Percentiles rank a stretch among this genome's conserved stretches.
Conservation (phyloP, 1,140 invertebrate species). For the Bradynema listronoti region DNA sequence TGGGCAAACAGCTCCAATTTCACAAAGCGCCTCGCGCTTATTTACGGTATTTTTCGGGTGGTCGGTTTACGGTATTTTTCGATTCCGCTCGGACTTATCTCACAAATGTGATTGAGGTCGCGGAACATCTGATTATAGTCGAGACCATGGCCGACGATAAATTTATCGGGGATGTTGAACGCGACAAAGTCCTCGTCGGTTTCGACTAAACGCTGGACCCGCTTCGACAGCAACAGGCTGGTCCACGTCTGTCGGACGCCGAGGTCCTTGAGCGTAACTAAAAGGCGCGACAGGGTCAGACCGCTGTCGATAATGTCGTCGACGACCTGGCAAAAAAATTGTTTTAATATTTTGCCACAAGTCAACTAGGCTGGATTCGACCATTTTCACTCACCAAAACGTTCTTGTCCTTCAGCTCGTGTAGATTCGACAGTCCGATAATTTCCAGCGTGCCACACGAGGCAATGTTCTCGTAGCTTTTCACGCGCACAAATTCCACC, state of each 20-base stretch:
- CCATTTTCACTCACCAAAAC: slow-evolving; percentile 50
- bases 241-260: slow-evolving; percentile 58
- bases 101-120: slow-evolving; percentile 65
- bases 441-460: slow-evolving; percentile 61
- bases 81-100: slow-evolving; percentile 63
- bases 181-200: slow-evolving; percentile 59
- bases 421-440: slow-evolving; percentile 62
- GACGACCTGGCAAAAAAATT: slow-evolving; percentile 63
- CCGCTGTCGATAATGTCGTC: slow-evolving; percentile 68
- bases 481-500: slow-evolving; percentile 66
- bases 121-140: slow-evolving; percentile 68
- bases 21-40: slow-evolving; percentile 10
- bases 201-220: slow-evolving; percentile 40
- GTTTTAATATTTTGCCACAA: too few species aligned
- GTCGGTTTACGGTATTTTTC: too few species aligned
- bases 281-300: slow-evolving; percentile 63
- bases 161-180: slow-evolving; percentile 66
- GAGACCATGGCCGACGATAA: slow-evolving; percentile 67
- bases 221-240: slow-evolving; percentile 43
- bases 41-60: slow-evolving; percentile 25
- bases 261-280: slow-evolving; percentile 59
- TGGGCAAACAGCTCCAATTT: slow-evolving; percentile 4
- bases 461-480: slow-evolving; percentile 66
- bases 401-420: slow-evolving; percentile 58
- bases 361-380: too few species aligned